These are phyloP conservation scores for Poecilia gillii DNA, from an alignment of 2,797 vertebrate species.

Conservation along the genomic window DNA sequence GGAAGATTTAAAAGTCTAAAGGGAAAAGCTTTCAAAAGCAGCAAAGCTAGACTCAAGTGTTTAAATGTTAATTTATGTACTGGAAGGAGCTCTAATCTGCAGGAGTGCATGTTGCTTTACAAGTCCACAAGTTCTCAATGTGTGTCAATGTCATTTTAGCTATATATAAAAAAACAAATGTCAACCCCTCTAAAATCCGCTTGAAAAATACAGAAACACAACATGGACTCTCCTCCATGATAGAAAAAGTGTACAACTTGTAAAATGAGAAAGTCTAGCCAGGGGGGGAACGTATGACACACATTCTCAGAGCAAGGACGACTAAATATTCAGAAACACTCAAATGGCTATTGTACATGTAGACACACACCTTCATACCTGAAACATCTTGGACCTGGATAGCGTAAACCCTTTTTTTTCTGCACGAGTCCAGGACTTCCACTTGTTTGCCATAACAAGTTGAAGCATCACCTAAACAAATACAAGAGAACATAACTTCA, in stretches of 20 bases:
- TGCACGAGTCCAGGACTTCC: not conserved
- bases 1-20: not conserved
- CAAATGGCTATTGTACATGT: not conserved
- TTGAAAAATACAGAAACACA: not conserved
- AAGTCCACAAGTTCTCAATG: not conserved
- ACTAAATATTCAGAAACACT: too few relatives aligned
- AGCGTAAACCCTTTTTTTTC: too few relatives aligned
- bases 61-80: not conserved
- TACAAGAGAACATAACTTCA: not conserved
- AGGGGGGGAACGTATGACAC: not conserved
- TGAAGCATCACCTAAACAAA: not conserved
- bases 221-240: not conserved
- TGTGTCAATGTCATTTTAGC: not conserved
- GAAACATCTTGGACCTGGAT: not conserved
- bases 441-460: not conserved
- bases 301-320: not conserved
- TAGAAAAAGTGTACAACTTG: not conserved
- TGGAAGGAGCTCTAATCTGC: not conserved
- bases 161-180: not conserved
- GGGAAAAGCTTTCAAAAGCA: not conserved
- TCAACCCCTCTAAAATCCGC: not conserved
- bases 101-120: not conserved
- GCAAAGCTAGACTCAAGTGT: not conserved
- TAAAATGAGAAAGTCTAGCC: not conserved
- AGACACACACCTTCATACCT: not conserved